These are phyloP conservation scores for Eubucco bourcierii DNA, from an alignment of 2,113 vertebrate genomes.

Conservation along the genomic window DNA sequence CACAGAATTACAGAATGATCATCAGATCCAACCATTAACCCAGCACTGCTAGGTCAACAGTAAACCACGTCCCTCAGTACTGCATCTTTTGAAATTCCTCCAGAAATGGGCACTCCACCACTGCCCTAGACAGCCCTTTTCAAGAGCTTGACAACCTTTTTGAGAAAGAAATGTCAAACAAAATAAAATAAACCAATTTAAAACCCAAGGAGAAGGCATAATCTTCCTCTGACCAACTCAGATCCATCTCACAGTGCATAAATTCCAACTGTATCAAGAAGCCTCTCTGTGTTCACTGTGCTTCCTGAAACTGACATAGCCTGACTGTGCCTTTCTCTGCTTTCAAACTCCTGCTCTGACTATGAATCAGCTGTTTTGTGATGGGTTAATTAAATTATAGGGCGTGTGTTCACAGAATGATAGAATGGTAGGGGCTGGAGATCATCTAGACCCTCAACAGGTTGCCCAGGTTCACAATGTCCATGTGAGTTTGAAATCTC, in stretches of 20 bases:
- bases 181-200: not conserved
- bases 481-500: no score
- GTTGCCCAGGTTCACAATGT: no score
- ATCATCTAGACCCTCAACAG: no score
- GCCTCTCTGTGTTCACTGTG: not conserved
- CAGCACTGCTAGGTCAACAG: no score
- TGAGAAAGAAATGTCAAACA: not conserved
- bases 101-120: no score
- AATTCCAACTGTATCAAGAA: not conserved
- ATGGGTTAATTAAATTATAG: not conserved
- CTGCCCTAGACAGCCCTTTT: no score
- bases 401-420: not conserved
- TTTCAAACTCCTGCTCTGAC: not conserved
- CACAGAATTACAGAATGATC: no score
- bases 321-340: not conserved
- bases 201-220: not conserved
- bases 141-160: no score
- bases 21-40: no score
- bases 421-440: no score
- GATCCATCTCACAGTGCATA: not conserved
- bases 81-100: no score
- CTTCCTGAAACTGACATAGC: not conserved
- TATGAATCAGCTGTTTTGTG: not conserved
- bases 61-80: no score
- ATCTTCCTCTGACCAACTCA: not conserved